A percentile compares a stretch with the other conserved stretches of the same genome.
phyloP scores from a whole-genome alignment of 2,888 invertebrate species.

The Gnatocerus cornutus region DNA sequence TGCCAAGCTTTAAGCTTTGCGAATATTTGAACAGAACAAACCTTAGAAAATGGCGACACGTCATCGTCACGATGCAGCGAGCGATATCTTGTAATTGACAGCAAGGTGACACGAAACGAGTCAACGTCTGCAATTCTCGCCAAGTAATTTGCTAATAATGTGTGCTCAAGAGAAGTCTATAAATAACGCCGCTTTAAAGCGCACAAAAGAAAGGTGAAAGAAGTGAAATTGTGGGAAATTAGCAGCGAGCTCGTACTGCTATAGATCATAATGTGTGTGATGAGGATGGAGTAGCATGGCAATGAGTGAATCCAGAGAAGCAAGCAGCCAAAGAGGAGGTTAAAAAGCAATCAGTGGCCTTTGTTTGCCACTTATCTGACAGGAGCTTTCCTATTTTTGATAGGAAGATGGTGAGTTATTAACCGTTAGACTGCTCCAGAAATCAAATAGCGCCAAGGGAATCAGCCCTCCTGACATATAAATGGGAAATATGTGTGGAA shows the following conservation, averaged over 20 bases:
- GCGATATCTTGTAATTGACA: constrained; percentile 41
- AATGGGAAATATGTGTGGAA: constrained; percentile 44
- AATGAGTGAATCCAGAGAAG: constrained; percentile 36
- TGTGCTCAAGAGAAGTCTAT: too few relatives aligned
- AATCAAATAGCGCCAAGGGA: constrained; percentile 45
- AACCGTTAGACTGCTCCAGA: constrained; percentile 44
- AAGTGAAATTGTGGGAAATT: constrained; percentile 27
- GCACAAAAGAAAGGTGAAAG: constrained; percentile 9
- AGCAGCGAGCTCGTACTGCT: constrained; percentile 30
- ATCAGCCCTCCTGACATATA: constrained; percentile 41
- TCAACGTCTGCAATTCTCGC: too few relatives aligned
- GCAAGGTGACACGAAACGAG: constrained; percentile 36
- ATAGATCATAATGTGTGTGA: constrained; percentile 36
- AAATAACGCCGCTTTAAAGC: constrained; percentile 1
- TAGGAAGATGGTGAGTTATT: constrained; percentile 47
- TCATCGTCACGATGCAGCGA: constrained; percentile 38
- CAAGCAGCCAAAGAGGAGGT: constrained; percentile 45
- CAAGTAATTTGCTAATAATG: too few relatives aligned
- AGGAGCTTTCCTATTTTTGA: constrained; percentile 50
- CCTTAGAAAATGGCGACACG: constrained; percentile 21
- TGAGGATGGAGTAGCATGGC: constrained; percentile 19
- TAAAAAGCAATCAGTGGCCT: constrained; percentile 55
- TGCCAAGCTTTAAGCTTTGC: constrained; percentile 26
- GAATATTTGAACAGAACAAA: constrained; percentile 36
- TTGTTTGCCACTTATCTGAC: constrained; percentile 57